Evolutionary conservation across 2,113 vertebrate species (phyloP).

Genomic region (Nannospalax galili): DNA sequence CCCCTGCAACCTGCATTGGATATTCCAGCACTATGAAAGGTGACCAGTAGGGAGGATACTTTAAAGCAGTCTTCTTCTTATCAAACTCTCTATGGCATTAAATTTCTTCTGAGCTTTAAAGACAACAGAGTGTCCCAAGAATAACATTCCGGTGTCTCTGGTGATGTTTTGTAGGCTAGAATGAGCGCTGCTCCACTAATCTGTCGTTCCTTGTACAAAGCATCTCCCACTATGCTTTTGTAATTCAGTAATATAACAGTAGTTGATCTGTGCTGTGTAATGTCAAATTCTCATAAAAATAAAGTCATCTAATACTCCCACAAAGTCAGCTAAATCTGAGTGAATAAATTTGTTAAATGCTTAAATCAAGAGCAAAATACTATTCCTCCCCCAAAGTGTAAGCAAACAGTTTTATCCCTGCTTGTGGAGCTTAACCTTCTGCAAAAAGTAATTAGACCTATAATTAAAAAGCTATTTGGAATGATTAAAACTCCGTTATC

Average conservation of each 20-base stretch:
- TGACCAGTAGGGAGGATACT: background rate
- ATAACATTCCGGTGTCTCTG: background rate
- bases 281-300: conserved; percentile 76
- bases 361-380: conserved; percentile 83
- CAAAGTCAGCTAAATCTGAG: conserved; percentile 83
- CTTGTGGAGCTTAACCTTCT: conserved; percentile 89
- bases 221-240: conserved; percentile 47
- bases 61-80: background rate
- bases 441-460: conserved; percentile 87
- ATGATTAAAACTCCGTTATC: conserved; percentile 88
- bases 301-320: conserved; percentile 63
- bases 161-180: background rate
- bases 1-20: too few species aligned
- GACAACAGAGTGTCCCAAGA: background rate
- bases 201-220: conserved; percentile 38
- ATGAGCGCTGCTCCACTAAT: background rate
- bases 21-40: background rate
- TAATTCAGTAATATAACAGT: conserved; percentile 78
- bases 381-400: conserved; percentile 82
- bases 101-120: background rate
- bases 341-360: conserved; percentile 80
- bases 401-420: conserved; percentile 87
- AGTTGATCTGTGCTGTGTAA: conserved; percentile 58
- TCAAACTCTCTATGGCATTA: background rate
- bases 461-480: conserved; percentile 91